These are phyloP conservation scores for Sinelater perroti DNA, from an alignment of 2,888 invertebrate species.

Conservation along the genomic window DNA sequence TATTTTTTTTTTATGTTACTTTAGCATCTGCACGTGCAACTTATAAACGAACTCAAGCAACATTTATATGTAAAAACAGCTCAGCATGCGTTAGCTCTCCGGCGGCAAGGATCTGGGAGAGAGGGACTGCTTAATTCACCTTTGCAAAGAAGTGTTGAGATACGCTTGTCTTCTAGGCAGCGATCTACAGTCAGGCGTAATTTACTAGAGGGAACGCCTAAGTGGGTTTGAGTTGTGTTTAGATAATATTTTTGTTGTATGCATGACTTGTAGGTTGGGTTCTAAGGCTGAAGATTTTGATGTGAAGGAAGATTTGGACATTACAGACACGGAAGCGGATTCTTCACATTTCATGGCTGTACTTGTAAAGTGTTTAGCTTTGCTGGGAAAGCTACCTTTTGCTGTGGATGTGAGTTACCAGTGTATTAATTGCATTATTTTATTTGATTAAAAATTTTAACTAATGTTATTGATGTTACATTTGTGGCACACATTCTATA, in stretches of 20 bases:
- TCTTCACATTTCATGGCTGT: conserved; percentile 78
- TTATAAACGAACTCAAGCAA: conserved; percentile 75
- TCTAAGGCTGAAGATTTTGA: conserved; percentile 57
- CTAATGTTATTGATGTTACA: no score
- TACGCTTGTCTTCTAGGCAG: conserved; percentile 67
- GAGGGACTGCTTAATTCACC: conserved; percentile 62
- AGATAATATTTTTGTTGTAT: background rate
- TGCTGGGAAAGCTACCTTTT: conserved; percentile 84
- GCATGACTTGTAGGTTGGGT: conserved; percentile 41
- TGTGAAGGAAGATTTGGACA: conserved; percentile 67
- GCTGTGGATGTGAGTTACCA: conserved; percentile 80
- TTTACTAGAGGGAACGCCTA: conserved; percentile 31
- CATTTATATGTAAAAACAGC: conserved; percentile 70
- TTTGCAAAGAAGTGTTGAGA: conserved; percentile 67
- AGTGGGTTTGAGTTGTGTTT: conserved; percentile 32
- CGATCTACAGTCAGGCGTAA: conserved; percentile 52
- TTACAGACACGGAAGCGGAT: conserved; percentile 68
- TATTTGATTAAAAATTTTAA: no score
- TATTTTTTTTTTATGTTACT: conserved; percentile 41
- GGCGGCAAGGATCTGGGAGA: conserved; percentile 70
- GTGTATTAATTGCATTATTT: no score
- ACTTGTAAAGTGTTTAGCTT: conserved; percentile 84
- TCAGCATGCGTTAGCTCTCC: conserved; percentile 60
- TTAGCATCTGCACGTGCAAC: conserved; percentile 72
- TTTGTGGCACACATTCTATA: no score